These are phyloP conservation scores for Mesitornis unicolor DNA, from an alignment of 2,113 vertebrate species.

Conservation along the genomic window DNA sequence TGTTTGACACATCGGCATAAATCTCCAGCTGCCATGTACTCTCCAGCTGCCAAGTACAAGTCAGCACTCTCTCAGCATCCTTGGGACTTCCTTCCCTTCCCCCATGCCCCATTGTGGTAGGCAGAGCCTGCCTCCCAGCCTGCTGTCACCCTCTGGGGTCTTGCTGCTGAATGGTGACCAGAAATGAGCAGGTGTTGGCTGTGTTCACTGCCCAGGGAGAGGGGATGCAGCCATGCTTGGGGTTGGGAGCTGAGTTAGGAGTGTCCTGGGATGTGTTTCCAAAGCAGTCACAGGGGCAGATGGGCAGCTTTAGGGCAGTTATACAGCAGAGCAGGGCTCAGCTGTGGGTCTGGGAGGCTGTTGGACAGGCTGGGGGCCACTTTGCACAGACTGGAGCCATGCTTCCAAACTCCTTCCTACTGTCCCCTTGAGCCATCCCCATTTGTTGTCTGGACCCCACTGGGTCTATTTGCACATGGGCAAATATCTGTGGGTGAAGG, in stretches of 20 bases:
- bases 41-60: neutral
- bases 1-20: constrained; percentile 96
- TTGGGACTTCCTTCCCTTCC: neutral
- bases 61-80: neutral
- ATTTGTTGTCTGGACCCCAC: fast-evolving
- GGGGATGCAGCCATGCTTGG: neutral
- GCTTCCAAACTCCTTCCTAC: neutral
- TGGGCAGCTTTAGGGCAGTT: neutral
- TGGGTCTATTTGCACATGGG: no score
- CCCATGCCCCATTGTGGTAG: constrained; percentile 30
- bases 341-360: neutral
- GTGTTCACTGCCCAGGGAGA: neutral
- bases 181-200: neutral
- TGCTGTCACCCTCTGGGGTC: fast-evolving
- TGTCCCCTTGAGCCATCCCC: neutral
- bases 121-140: neutral
- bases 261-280: neutral
- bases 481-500: neutral
- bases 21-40: neutral
- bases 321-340: neutral
- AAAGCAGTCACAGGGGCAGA: fast-evolving
- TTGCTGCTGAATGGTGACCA: neutral
- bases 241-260: neutral
- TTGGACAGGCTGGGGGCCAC: neutral
- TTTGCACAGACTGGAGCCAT: neutral